phyloP scores from a whole-genome alignment of 2,797 vertebrate species.

The Loris lydekkerianus region DNA sequence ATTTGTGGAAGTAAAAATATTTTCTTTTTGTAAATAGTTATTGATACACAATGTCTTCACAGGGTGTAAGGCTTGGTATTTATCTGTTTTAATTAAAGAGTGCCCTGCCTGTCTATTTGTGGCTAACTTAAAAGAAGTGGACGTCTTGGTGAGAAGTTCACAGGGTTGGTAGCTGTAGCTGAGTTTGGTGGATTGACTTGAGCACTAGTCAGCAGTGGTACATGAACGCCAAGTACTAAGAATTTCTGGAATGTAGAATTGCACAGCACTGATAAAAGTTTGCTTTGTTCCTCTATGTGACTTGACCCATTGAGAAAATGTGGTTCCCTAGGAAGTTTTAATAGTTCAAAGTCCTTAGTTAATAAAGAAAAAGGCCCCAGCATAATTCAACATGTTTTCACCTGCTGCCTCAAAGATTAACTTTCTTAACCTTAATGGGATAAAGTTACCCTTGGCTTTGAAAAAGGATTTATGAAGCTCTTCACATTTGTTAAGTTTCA shows the following conservation, averaged over 20 bases:
- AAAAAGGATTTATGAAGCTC: conserved; percentile 83
- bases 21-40: conserved; percentile 72
- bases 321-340: conserved; percentile 91
- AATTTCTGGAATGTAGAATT: conserved; percentile 97
- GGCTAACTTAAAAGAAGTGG: conserved; percentile 70
- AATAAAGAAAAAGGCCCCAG: conserved; percentile 86
- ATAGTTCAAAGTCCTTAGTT: conserved; percentile 87
- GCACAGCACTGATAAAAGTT: conserved; percentile 97
- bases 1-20: conserved; percentile 66
- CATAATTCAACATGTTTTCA: conserved; percentile 89
- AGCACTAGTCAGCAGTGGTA: conserved; percentile 86
- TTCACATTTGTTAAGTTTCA: conserved; percentile 84
- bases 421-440: conserved; percentile 87
- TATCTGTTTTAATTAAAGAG: conserved; percentile 80
- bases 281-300: conserved; percentile 97
- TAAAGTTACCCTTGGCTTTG: conserved; percentile 85
- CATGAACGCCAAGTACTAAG: conserved; percentile 94
- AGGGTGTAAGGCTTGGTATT: conserved; percentile 63
- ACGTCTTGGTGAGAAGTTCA: conserved; percentile 73
- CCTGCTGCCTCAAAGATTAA: conserved; percentile 89
- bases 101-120: conserved; percentile 32
- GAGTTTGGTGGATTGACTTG: conserved; percentile 76
- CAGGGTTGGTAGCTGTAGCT: conserved; percentile 71
- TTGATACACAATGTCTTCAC: conserved; percentile 56
- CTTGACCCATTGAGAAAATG: conserved; percentile 92